These are phyloP conservation scores for Chironomus striatipennis DNA, from an alignment of 1,140 invertebrate species.

Conservation along the genomic window DNA sequence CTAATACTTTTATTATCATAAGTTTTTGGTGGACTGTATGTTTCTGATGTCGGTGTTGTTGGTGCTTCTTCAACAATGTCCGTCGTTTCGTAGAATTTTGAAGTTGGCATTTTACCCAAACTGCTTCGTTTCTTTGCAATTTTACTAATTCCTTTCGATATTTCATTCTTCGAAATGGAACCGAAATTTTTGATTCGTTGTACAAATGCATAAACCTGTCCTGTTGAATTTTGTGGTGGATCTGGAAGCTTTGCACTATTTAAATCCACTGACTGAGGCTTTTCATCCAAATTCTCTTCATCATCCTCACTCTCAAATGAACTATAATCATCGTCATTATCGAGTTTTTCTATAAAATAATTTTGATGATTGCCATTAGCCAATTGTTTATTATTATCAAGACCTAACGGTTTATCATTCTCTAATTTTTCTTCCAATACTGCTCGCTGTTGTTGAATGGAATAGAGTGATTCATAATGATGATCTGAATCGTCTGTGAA, in stretches of 20 bases:
- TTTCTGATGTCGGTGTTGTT: slow-evolving; percentile 17
- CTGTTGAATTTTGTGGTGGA: slow-evolving; percentile 43
- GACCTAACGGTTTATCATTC: slow-evolving; percentile 29
- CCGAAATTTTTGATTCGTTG: slow-evolving; percentile 51
- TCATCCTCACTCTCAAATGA: slow-evolving; percentile 55
- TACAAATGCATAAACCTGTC: slow-evolving; percentile 43
- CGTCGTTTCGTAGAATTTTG: slow-evolving; percentile 22
- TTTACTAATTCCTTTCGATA: slow-evolving; percentile 44
- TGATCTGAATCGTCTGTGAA: slow-evolving; percentile 46
- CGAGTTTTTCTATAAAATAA: neutral
- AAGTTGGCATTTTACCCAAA: slow-evolving; percentile 21
- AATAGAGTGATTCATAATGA: slow-evolving; percentile 49
- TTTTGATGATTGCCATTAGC: neutral
- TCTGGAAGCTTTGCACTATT: slow-evolving; percentile 48
- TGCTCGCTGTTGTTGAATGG: slow-evolving; percentile 10
- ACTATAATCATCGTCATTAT: slow-evolving; percentile 46
- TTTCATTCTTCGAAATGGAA: slow-evolving; percentile 45
- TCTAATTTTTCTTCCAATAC: neutral
- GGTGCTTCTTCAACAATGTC: slow-evolving; percentile 22
- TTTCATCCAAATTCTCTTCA: slow-evolving; percentile 39
- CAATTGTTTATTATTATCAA: slow-evolving; percentile 27
- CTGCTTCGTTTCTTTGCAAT: slow-evolving; percentile 31
- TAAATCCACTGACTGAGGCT: slow-evolving; percentile 42
- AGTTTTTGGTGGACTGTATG: neutral
- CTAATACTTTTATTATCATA: neutral